Conservation (phyloP, 2,797 vertebrate species). For the Buphagus erythrorhynchus region DNA sequence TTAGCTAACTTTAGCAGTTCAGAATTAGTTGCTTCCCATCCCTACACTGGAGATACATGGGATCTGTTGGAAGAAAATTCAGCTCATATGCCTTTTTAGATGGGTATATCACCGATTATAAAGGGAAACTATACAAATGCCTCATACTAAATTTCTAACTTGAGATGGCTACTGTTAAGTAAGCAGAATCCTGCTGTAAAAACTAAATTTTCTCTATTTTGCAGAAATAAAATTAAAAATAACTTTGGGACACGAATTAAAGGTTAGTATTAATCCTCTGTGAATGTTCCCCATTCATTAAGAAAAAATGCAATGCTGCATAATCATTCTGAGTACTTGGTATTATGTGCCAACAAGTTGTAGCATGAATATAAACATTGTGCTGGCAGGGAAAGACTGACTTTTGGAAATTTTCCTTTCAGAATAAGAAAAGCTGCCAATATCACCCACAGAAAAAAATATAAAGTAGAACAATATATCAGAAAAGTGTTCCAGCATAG, state of each 20-base stretch:
- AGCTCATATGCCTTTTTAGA: neutral
- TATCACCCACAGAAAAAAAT: neutral
- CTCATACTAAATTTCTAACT: neutral
- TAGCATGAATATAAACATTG: conserved; percentile 14
- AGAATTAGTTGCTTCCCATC: neutral
- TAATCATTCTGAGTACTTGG: neutral
- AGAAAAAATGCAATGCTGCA: neutral
- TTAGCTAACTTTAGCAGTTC: neutral
- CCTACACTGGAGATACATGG: neutral
- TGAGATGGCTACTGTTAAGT: neutral
- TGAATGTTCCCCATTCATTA: neutral
- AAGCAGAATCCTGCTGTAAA: neutral
- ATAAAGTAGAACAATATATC: neutral
- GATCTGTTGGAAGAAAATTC: neutral
- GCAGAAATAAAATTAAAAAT: neutral
- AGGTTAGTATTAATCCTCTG: neutral
- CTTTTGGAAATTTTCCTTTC: conserved; percentile 12
- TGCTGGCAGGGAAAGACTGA: neutral
- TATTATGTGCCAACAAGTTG: neutral
- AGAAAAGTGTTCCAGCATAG: neutral
- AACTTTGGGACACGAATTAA: neutral
- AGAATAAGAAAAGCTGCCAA: neutral
- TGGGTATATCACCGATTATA: neutral
- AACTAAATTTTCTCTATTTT: neutral
- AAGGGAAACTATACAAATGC: neutral